Evolutionary conservation across 2,888 invertebrate genomes (phyloP).

Genomic region (Mamestra brassicae): DNA sequence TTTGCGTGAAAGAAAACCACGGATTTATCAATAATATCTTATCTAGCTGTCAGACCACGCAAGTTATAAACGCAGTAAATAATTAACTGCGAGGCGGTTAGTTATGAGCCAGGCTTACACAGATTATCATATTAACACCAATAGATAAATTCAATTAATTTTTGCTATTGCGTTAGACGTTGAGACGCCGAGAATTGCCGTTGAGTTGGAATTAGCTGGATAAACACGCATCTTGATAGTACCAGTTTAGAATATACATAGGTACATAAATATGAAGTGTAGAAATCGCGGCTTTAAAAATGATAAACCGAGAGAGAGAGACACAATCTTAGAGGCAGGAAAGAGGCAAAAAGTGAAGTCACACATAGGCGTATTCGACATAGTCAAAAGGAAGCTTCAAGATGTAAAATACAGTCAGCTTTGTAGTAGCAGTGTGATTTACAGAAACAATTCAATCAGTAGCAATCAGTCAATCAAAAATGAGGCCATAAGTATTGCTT

Average conservation of each 20-base stretch:
- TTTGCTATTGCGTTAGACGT: slow-evolving; percentile 57
- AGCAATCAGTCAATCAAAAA: not conserved
- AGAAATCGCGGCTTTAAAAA: not conserved
- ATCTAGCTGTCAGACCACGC: slow-evolving; percentile 32
- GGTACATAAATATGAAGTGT: slow-evolving; percentile 3
- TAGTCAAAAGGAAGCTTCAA: not conserved
- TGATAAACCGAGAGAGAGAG: not conserved
- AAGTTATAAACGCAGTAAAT: slow-evolving; percentile 49
- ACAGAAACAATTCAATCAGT: not conserved
- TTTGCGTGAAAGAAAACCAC: slow-evolving; percentile 27
- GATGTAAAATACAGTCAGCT: not conserved
- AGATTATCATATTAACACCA: slow-evolving; percentile 61
- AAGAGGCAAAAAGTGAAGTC: not conserved
- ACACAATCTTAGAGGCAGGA: not conserved
- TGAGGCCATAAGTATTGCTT: not conserved
- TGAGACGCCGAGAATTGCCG: slow-evolving; percentile 28
- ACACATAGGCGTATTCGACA: not conserved
- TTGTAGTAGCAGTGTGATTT: not conserved
- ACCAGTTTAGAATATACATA: slow-evolving; percentile 9
- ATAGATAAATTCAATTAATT: slow-evolving; percentile 57
- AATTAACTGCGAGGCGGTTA: slow-evolving; percentile 44
- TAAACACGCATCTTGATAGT: slow-evolving; percentile 16
- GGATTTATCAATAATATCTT: slow-evolving; percentile 37
- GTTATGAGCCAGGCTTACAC: slow-evolving; percentile 49
- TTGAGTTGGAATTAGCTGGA: not conserved